Evolutionary conservation across 2,888 invertebrate genomes (phyloP).

Genomic region (Julus scanicus): DNA sequence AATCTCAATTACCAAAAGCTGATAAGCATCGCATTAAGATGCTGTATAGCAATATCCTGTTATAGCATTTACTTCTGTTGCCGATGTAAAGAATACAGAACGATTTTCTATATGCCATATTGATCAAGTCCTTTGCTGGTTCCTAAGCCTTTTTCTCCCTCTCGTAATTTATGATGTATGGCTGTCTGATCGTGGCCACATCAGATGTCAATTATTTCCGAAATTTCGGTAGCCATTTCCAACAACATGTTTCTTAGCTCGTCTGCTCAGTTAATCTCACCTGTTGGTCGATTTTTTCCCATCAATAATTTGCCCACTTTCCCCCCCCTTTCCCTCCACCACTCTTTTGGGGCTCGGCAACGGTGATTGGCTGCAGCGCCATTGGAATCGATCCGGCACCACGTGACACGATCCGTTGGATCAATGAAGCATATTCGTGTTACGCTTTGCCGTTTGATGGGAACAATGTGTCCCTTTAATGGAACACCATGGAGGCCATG

Average conservation of each 20-base stretch:
- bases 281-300: slow-evolving; percentile 27
- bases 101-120: not conserved
- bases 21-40: too few species aligned
- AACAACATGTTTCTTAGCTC: slow-evolving; percentile 8
- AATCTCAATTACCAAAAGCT: too few species aligned
- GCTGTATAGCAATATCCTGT: too few species aligned
- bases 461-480: slow-evolving; percentile 27
- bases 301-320: not conserved
- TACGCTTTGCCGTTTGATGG: slow-evolving; percentile 19
- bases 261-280: not conserved
- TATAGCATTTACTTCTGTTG: too few species aligned
- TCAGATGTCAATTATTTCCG: slow-evolving; percentile 10
- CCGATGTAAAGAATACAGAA: not conserved
- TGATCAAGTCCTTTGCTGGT: not conserved
- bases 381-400: not conserved
- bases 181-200: not conserved
- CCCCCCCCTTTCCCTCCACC: not conserved
- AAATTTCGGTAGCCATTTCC: slow-evolving; percentile 22
- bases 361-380: slow-evolving; percentile 4
- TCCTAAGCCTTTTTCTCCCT: not conserved
- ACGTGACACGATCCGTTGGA: not conserved
- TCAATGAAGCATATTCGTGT: not conserved
- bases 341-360: not conserved
- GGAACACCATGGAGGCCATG: not conserved
- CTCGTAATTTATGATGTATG: slow-evolving; percentile 28